These are phyloP conservation scores for Cheilosia vulpina DNA, from an alignment of 2,888 invertebrate genomes.

Conservation along the genomic window DNA sequence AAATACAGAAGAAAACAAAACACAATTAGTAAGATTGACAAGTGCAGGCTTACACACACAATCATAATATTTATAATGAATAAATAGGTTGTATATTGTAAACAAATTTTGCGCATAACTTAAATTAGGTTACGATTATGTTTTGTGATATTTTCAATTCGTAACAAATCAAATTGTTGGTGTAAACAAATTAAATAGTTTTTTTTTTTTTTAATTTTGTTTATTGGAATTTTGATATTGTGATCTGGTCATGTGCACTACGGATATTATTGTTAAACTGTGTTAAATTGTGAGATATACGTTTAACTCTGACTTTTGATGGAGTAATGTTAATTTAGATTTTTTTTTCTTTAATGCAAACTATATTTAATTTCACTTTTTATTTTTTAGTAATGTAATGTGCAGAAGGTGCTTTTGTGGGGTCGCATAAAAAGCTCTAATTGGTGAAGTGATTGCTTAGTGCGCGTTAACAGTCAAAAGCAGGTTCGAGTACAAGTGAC, in stretches of 20 bases:
- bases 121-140: slow-evolving; percentile 63
- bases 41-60: slow-evolving; percentile 9
- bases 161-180: slow-evolving; percentile 48
- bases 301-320: slow-evolving; percentile 17
- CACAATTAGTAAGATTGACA: slow-evolving; percentile 46
- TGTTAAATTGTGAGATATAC: slow-evolving; percentile 36
- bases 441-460: slow-evolving; percentile 23
- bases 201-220: slow-evolving; percentile 7
- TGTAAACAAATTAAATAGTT: slow-evolving; percentile 15
- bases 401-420: slow-evolving; percentile 20
- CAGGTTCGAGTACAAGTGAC: not conserved
- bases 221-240: slow-evolving; percentile 15
- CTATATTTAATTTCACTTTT: not conserved
- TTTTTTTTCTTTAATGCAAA: slow-evolving; percentile 12
- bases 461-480: not conserved
- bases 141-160: slow-evolving; percentile 62
- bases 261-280: slow-evolving; percentile 31
- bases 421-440: not conserved
- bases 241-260: slow-evolving; percentile 51
- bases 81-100: slow-evolving; percentile 36
- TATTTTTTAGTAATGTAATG: slow-evolving; percentile 7
- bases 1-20: slow-evolving; percentile 39
- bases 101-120: slow-evolving; percentile 64
- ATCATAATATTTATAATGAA: slow-evolving; percentile 29
- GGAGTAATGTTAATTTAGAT: slow-evolving; percentile 31